Evolutionary conservation across 2,113 vertebrate genomes (phyloP), one percentile per base, ranked within the genome.

Genomic region (Lagopus muta): DNA sequence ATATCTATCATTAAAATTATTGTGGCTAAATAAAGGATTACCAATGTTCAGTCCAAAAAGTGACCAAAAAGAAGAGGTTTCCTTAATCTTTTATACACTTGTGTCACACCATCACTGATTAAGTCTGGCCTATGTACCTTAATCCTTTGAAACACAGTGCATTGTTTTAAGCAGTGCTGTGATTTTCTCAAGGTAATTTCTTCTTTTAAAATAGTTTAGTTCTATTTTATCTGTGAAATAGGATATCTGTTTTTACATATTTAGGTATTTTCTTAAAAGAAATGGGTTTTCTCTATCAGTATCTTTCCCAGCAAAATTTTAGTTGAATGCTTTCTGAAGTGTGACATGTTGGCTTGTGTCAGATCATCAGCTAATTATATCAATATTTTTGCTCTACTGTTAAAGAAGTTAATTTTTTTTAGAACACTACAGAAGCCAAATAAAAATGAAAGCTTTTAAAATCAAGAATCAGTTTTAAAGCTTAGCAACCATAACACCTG

Each of bases 301-400:
- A 64, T 64, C 34, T 6, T 73, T 73, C 76, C 32, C 25, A 52
- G 43, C 10, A 83, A 28, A 21, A 72, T 5, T 6, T 73, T 76
- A 13, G 21, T 38, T 52, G 25, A 11, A 73, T 61, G 45, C 34
- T 62, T 92, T 80, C 55, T 38, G 21, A 64, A 50, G 3, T 65
- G 25, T 27, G 42, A 30, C 2, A 0, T 24, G 8, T 55, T 3
- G 3, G 15, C 24, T 6, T 42, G 8, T 13, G 16, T 73, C 21
- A 57, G 36, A 65, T 60, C 47, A 28, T 76, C 62, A 71, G 22
- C 20, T 74, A 54, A 66, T 32, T 67, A 64, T 8, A 21, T 55
- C 30, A 88, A 6, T 1, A 2, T 21, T 62, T 65, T 74, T 84
- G 87, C n/a, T 64, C 50, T 36, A n/a, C 14, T 72, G 19, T 60